Evolutionary conservation across 1,140 invertebrate species (phyloP), one percentile per base, ranked within the genome.

Genomic region (Drosophila subobscura): DNA sequence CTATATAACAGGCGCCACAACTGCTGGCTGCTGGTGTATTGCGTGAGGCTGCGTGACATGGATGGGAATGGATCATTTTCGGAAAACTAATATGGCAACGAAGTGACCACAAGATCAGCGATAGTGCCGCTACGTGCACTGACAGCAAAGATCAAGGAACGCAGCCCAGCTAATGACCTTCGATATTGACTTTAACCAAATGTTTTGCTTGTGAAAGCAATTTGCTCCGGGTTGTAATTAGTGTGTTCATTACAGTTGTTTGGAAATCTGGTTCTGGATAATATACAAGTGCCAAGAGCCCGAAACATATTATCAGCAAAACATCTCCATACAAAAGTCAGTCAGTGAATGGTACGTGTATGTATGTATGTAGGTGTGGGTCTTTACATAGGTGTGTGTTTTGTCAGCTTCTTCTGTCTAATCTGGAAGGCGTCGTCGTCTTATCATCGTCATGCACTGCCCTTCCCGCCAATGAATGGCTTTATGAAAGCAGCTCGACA

Each of bases 401-500:
- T 37, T 37, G 33, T 12, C 65, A 67, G 63, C 42, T 44, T 68
- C 65, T 67, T 33, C 2, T 1, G 29, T 68, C 65, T 79, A 79
- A 79, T 79, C 77, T 61, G 47, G 42, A 49, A 54, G 49, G 64
- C 77, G 50, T 59, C 45, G 20, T 50, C 64, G 78, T 83, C 74
- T 70, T 70, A 83, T 41, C 68, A 41, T 37, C 33, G 49, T 56
- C 33, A 37, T 37, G 33, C 33, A 12, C 4, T 37, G 33, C 33
- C 33, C 33, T 37, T 37, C 33, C 33, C 49, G 50, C 51, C 27
- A 72, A 49, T 55, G 53, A 25, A 25, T 72, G 72, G 41, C 51
- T 84, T 60, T 63, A 85, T 77, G 72, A 86, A 73, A 86, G 77
- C 80, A 84, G 61, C 79, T 79, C 27, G 25, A 44, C 44, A 75